Evolutionary conservation across 2,797 vertebrate species (phyloP).

Genomic region (Xiphophorus birchmanni): DNA sequence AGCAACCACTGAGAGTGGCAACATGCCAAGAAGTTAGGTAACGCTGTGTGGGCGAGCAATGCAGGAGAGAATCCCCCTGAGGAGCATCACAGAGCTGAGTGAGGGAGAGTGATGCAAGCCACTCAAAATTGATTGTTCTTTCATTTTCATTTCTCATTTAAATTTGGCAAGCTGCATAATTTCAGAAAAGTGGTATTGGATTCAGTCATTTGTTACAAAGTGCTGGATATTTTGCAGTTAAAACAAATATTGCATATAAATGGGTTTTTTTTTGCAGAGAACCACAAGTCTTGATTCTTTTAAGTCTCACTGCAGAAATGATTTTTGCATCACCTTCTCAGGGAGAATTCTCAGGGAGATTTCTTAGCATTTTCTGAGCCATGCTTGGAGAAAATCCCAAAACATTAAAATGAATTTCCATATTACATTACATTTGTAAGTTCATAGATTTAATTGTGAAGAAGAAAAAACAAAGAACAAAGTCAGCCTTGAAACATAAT

Average conservation of each 20-base stretch:
- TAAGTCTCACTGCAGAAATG: background rate
- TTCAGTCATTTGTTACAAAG: constrained; percentile 23
- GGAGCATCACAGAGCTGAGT: constrained; percentile 14
- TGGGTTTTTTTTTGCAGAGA: constrained; percentile 11
- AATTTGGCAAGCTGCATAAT: constrained; percentile 5
- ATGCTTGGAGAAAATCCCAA: background rate
- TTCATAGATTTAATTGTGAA: background rate
- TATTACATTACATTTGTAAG: background rate
- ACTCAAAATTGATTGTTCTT: constrained; percentile 13
- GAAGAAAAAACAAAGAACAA: background rate
- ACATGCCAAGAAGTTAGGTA: constrained; percentile 61
- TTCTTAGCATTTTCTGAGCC: background rate
- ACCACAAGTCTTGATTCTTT: background rate
- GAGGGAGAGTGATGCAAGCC: constrained; percentile 7
- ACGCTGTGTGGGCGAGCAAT: constrained; percentile 25
- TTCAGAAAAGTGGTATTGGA: background rate
- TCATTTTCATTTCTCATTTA: constrained; percentile 1
- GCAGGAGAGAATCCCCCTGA: constrained; percentile 25
- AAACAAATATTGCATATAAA: constrained; percentile 40
- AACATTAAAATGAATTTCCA: background rate
- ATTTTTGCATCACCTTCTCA: constrained; percentile 1
- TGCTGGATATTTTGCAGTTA: constrained; percentile 32
- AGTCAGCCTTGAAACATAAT: background rate
- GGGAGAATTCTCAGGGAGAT: background rate
- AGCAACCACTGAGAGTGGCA: constrained; percentile 43